Evolutionary conservation across 1,140 invertebrate genomes (phyloP).

Genomic region (Pachypeltis micranthus): DNA sequence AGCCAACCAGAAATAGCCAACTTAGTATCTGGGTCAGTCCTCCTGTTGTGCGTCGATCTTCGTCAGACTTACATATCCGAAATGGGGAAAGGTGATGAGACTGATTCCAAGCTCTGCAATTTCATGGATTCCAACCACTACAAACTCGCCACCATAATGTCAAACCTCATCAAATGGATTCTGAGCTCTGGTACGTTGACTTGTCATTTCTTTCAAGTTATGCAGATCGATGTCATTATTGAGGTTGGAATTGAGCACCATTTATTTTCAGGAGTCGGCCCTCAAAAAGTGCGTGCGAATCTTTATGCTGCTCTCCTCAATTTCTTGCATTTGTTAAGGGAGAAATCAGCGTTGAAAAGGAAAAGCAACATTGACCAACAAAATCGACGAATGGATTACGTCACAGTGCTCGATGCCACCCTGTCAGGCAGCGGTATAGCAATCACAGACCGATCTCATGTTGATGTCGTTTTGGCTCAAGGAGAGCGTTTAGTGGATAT

Average conservation of each 20-base stretch:
- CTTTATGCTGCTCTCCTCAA: slow-evolving; percentile 64
- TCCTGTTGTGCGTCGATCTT: slow-evolving; percentile 56
- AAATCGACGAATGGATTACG: slow-evolving; percentile 35
- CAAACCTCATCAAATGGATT: slow-evolving; percentile 41
- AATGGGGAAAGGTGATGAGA: slow-evolving; percentile 30
- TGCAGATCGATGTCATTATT: neutral
- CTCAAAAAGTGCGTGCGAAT: slow-evolving; percentile 72
- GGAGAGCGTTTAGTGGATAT: slow-evolving; percentile 72
- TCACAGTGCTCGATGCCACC: slow-evolving; percentile 32
- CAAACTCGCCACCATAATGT: slow-evolving; percentile 40
- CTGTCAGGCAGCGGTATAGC: slow-evolving; percentile 32
- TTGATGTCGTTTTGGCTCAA: slow-evolving; percentile 52
- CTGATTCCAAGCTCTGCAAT: slow-evolving; percentile 24
- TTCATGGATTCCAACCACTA: slow-evolving; percentile 29
- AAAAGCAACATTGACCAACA: slow-evolving; percentile 49
- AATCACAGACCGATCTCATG: slow-evolving; percentile 30
- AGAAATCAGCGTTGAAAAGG: slow-evolving; percentile 29
- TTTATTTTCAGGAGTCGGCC: slow-evolving; percentile 53
- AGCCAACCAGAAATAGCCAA: slow-evolving; percentile 47
- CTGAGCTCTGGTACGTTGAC: slow-evolving; percentile 34
- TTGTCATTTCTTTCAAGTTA: neutral
- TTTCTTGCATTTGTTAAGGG: slow-evolving; percentile 63
- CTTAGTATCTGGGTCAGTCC: slow-evolving; percentile 52
- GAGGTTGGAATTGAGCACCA: neutral
- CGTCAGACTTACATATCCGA: slow-evolving; percentile 47